Percentiles rank a stretch among this genome's conserved stretches.
These are phyloP conservation scores for Formica selysi DNA, from an alignment of 1,140 invertebrate species.

Conservation along the genomic window DNA sequence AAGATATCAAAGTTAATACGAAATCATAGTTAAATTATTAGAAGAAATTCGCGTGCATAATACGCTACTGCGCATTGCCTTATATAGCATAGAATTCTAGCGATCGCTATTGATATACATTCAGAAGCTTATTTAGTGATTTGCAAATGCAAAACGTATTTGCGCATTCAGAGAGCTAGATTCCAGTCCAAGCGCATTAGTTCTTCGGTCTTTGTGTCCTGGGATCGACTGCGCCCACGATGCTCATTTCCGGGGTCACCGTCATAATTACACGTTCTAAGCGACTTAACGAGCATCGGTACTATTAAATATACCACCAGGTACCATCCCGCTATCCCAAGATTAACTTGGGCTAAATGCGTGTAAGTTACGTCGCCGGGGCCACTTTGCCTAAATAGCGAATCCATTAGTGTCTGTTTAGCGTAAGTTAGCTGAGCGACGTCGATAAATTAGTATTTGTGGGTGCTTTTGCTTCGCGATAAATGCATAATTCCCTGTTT, in stretches of 20 bases:
- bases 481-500: constrained; percentile 14
- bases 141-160: constrained; percentile 5
- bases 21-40: background rate
- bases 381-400: constrained; percentile 59
- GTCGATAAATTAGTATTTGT: constrained; percentile 31
- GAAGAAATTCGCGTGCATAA: background rate
- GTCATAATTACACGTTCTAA: constrained; percentile 74
- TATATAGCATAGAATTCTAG: constrained; percentile 4
- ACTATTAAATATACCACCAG: constrained; percentile 69
- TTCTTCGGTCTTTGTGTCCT: constrained; percentile 51
- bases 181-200: constrained; percentile 27
- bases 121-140: constrained; percentile 44
- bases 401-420: constrained; percentile 54
- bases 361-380: constrained; percentile 52
- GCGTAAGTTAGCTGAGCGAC: constrained; percentile 28
- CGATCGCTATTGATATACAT: constrained; percentile 20
- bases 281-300: constrained; percentile 73
- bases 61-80: background rate
- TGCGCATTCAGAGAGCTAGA: constrained; percentile 18
- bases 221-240: constrained; percentile 62
- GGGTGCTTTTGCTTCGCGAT: background rate
- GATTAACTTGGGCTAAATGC: constrained; percentile 67
- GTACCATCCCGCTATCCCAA: constrained; percentile 52
- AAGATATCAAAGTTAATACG: constrained; percentile 17
- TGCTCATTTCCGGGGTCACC: constrained; percentile 68